Evolutionary conservation across 2,113 vertebrate species (phyloP).

Genomic region (Oreochromis aureus): DNA sequence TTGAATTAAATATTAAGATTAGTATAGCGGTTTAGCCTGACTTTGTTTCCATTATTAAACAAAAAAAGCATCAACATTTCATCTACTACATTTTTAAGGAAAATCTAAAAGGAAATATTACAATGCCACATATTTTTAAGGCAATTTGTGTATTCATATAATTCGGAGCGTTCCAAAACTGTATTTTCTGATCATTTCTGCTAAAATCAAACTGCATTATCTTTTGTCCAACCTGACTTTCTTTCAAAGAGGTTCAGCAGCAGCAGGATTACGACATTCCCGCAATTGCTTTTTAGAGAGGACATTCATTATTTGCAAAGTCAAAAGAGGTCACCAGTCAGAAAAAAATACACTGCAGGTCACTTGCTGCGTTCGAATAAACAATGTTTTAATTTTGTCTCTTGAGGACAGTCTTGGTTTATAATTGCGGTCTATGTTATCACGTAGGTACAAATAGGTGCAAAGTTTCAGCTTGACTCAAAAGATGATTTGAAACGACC

Average conservation of each 20-base stretch:
- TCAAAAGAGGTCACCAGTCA: neutral
- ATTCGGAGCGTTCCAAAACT: neutral
- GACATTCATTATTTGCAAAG: neutral
- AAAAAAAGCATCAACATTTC: neutral
- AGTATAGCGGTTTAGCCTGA: neutral
- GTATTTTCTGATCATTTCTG: neutral
- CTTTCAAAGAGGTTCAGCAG: neutral
- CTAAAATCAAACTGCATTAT: neutral
- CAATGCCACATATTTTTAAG: neutral
- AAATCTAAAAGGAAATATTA: neutral
- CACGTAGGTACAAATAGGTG: neutral
- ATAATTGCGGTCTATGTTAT: neutral
- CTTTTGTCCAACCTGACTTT: neutral
- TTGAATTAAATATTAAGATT: neutral
- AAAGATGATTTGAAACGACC: neutral
- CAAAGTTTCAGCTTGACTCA: neutral
- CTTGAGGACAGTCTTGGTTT: neutral
- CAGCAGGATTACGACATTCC: neutral
- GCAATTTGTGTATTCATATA: neutral
- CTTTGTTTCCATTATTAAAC: neutral
- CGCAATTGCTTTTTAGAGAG: neutral
- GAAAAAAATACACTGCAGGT: neutral
- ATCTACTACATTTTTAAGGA: neutral
- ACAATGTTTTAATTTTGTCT: neutral
- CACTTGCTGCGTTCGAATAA: neutral